A percentile compares a stretch with the other conserved stretches of the same genome.
phyloP scores from a whole-genome alignment of 2,888 invertebrate genomes.

The Drosophila villosipedis region DNA sequence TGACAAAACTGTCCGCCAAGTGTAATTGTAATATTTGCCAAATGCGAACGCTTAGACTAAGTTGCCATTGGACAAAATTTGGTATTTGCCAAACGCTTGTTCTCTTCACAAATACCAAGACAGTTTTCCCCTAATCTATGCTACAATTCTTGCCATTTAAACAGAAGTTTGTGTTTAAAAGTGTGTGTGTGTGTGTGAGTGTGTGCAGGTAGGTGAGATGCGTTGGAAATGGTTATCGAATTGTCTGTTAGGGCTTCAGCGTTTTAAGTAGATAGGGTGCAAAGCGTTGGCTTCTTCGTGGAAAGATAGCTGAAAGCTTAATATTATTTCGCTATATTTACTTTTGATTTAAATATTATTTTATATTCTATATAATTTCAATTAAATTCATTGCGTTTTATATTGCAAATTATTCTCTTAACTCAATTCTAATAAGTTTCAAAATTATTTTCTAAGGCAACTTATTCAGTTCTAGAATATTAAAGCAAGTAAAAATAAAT shows the following conservation, averaged over 20 bases:
- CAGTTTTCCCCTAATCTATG: slow-evolving; percentile 52
- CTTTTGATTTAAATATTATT: background rate
- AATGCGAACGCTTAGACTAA: slow-evolving; percentile 48
- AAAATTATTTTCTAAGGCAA: background rate
- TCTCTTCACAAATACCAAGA: slow-evolving; percentile 50
- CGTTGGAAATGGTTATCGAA: slow-evolving; percentile 41
- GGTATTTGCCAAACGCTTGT: slow-evolving; percentile 59
- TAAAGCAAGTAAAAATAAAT: background rate
- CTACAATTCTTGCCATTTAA: slow-evolving; percentile 39
- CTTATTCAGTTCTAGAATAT: background rate
- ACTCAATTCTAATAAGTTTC: background rate
- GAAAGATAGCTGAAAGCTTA: slow-evolving; percentile 2
- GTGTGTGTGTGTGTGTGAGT: too few species aligned
- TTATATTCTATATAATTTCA: background rate
- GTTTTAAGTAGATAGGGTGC: slow-evolving; percentile 18
- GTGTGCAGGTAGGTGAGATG: background rate
- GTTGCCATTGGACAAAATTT: slow-evolving; percentile 50
- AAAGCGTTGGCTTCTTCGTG: slow-evolving; percentile 22
- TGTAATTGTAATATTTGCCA: slow-evolving; percentile 78
- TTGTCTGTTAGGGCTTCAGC: slow-evolving; percentile 42
- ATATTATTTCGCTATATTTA: background rate
- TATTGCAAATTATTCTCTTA: background rate
- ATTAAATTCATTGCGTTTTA: background rate
- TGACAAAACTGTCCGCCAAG: slow-evolving; percentile 69
- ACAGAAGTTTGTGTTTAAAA: slow-evolving; percentile 10